A percentile compares a stretch with the other conserved stretches of the same genome.
Evolutionary conservation across 2,888 invertebrate genomes (phyloP).

Genomic region (Molanna angustata): DNA sequence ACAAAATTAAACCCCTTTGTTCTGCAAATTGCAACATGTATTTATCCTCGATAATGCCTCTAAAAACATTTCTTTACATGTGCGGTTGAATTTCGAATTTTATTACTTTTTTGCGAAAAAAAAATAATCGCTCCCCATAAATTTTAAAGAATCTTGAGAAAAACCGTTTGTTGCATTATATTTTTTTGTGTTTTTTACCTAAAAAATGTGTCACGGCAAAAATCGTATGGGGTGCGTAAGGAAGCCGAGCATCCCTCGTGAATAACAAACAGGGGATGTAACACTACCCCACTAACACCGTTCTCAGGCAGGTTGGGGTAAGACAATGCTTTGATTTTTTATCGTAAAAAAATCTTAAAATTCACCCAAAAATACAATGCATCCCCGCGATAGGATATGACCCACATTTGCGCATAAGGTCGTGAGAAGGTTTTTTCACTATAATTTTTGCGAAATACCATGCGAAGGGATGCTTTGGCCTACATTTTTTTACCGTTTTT

Average conservation of each 20-base stretch:
- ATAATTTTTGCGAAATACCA: constrained; percentile 22
- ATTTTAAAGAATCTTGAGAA: constrained; percentile 29
- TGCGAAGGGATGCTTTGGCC: constrained; percentile 20
- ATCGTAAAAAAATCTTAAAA: constrained; percentile 27
- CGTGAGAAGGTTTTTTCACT: constrained; percentile 25
- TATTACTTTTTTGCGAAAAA: constrained; percentile 9
- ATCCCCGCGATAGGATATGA: constrained; percentile 16
- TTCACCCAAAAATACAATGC: constrained; percentile 28
- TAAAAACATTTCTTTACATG: constrained; percentile 5
- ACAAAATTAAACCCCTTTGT: constrained; percentile 33
- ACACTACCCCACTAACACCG: constrained; percentile 33
- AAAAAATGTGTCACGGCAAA: constrained; percentile 30
- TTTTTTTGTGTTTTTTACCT: constrained; percentile 29
- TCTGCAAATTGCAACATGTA: constrained; percentile 32
- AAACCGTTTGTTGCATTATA: constrained; percentile 26
- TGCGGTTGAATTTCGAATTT: background rate
- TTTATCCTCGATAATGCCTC: constrained; percentile 12
- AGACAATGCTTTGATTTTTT: constrained; percentile 31
- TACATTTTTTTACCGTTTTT: constrained; percentile 31
- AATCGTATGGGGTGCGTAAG: constrained; percentile 21
- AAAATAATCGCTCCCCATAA: constrained; percentile 18
- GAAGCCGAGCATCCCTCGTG: constrained; percentile 29
- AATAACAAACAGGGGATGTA: constrained; percentile 32
- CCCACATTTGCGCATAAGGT: constrained; percentile 30
- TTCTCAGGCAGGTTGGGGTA: constrained; percentile 32